Conservation (phyloP, 2,113 vertebrate species). For the Gallinago undulata region DNA sequence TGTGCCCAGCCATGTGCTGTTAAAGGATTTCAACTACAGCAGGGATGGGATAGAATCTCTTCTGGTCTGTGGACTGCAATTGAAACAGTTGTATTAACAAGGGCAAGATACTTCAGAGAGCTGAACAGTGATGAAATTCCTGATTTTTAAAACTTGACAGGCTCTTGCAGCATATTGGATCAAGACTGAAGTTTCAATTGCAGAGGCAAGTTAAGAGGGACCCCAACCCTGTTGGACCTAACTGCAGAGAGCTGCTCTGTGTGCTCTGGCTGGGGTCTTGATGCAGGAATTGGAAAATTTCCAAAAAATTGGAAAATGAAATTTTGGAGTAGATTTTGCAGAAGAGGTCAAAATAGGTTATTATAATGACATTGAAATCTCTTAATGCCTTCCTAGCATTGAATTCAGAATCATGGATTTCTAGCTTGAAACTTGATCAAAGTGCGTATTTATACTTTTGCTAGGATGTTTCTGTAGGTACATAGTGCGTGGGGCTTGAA, state of each 20-base stretch:
- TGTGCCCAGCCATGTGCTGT: neutral
- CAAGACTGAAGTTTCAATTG: neutral
- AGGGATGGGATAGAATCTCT: neutral
- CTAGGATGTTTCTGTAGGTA: neutral
- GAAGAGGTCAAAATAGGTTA: neutral
- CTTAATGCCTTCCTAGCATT: neutral
- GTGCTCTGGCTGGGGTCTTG: neutral
- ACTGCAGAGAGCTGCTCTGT: neutral
- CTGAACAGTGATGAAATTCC: neutral
- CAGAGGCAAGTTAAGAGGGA: neutral
- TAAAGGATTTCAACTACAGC: neutral
- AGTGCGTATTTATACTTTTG: neutral
- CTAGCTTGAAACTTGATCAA: neutral
- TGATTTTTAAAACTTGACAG: neutral
- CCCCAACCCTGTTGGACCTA: fast-evolving
- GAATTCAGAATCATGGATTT: neutral
- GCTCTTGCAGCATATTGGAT: neutral
- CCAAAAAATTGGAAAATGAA: neutral
- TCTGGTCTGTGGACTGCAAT: neutral
- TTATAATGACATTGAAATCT: neutral
- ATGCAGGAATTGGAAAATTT: neutral
- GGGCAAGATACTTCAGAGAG: neutral
- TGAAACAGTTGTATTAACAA: neutral
- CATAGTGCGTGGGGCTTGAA: neutral
- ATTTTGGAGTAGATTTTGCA: neutral